Evolutionary conservation across 37 sponge, comb jelly and placozoan species (phyloP).

Genomic region (Chondrilla cf. caribensis): DNA sequence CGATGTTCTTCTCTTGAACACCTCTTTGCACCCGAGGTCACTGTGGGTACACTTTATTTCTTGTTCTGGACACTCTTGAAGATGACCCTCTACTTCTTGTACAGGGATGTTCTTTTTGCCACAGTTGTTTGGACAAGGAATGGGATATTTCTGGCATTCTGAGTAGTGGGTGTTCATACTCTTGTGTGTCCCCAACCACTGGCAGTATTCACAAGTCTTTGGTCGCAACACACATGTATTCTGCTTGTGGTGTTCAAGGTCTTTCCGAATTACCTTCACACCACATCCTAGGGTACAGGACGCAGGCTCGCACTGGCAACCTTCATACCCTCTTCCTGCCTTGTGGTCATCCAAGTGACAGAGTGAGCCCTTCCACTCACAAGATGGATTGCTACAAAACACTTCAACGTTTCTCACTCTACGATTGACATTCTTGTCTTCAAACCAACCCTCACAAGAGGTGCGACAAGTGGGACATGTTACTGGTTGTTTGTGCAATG

Average conservation of each 20-base stretch:
- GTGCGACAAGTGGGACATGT: background rate
- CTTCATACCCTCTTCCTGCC: background rate
- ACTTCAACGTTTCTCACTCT: background rate
- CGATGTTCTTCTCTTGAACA: background rate
- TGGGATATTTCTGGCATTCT: background rate
- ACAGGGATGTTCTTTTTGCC: background rate
- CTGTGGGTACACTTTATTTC: background rate
- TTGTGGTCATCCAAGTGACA: background rate
- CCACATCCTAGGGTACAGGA: background rate
- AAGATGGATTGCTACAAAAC: background rate
- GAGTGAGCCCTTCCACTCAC: constrained; percentile 11
- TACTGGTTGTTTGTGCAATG: background rate
- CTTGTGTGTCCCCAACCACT: background rate
- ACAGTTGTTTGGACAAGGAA: constrained; percentile 18
- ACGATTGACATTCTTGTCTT: background rate
- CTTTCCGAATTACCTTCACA: background rate
- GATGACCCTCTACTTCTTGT: background rate
- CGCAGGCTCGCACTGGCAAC: background rate
- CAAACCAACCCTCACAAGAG: background rate
- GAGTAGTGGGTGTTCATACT: background rate
- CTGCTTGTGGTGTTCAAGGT: background rate
- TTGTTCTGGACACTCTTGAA: constrained; percentile 14
- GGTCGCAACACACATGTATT: background rate
- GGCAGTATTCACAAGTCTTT: background rate
- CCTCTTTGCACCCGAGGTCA: background rate